A percentile compares a stretch with the other conserved stretches of the same genome.
phyloP scores from a whole-genome alignment of 1,140 invertebrate genomes.

The Bombus fervidus region DNA sequence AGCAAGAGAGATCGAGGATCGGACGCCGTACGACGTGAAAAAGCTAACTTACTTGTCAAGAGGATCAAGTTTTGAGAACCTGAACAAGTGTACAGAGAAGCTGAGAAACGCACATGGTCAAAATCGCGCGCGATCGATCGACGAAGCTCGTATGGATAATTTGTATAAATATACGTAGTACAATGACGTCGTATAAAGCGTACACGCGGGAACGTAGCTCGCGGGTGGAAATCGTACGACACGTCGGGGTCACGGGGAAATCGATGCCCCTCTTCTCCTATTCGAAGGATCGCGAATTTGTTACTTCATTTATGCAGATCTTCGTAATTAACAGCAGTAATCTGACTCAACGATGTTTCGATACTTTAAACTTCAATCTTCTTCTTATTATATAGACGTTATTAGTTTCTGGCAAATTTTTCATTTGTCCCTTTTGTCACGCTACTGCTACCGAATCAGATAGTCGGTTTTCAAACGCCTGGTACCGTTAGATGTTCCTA shows the following conservation, averaged over 20 bases:
- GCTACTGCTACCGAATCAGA: no score
- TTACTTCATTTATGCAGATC: neutral
- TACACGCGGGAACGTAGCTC: conserved; percentile 1
- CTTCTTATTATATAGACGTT: no score
- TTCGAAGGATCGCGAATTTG: neutral
- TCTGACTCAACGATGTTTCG: no score
- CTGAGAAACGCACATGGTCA: conserved; percentile 31
- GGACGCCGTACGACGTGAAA: accelerated
- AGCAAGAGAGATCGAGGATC: neutral
- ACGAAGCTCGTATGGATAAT: conserved; percentile 59
- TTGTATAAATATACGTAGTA: conserved; percentile 58
- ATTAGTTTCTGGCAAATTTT: no score
- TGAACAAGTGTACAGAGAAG: conserved; percentile 16
- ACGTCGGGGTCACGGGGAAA: conserved; percentile 47
- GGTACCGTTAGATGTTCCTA: conserved; percentile 21
- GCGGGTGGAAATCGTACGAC: conserved; percentile 37
- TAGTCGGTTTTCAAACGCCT: no score
- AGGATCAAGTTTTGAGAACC: conserved; percentile 2
- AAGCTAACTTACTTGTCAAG: neutral
- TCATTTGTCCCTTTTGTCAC: no score
- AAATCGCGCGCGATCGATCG: conserved; percentile 58
- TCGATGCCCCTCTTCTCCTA: neutral
- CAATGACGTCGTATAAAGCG: conserved; percentile 45
- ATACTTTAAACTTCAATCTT: no score
- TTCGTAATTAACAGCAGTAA: neutral